Evolutionary conservation across 2,797 vertebrate species (phyloP).

Genomic region (Merluccius polli): DNA sequence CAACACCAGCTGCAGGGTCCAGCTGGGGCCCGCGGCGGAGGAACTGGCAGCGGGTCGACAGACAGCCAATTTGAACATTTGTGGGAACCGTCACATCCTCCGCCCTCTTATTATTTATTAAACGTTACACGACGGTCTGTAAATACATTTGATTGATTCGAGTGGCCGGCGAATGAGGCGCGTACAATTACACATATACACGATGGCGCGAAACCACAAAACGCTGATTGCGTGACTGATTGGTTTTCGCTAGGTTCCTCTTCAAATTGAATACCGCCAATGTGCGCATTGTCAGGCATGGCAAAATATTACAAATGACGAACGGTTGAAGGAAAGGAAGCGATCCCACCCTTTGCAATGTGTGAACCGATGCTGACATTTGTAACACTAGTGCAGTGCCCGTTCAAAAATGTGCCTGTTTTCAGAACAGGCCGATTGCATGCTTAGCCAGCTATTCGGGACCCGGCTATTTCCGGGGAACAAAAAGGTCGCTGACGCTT

Average conservation of each 20-base stretch:
- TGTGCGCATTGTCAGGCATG: not conserved
- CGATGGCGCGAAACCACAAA: not conserved
- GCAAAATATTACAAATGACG: not conserved
- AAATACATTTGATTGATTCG: not conserved
- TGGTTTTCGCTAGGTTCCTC: not conserved
- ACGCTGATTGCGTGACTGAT: not conserved
- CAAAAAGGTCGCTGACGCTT: too few species aligned
- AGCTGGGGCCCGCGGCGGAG: conserved; percentile 45
- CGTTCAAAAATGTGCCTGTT: too few species aligned
- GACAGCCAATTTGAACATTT: conserved; percentile 2
- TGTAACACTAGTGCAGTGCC: too few species aligned
- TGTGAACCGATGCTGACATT: not conserved
- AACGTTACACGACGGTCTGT: too few species aligned
- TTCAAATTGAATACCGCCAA: not conserved
- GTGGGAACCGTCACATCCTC: not conserved
- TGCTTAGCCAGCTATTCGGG: too few species aligned
- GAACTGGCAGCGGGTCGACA: conserved; percentile 57
- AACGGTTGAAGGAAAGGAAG: not conserved
- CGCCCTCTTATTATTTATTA: not conserved
- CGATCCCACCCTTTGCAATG: not conserved
- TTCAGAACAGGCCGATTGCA: too few species aligned
- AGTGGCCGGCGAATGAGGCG: not conserved
- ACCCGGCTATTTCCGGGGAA: too few species aligned
- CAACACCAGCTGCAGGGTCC: conserved; percentile 69
- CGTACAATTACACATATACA: not conserved